phyloP scores from a whole-genome alignment of 2,113 vertebrate species.

The Poicephalus meyeri region DNA sequence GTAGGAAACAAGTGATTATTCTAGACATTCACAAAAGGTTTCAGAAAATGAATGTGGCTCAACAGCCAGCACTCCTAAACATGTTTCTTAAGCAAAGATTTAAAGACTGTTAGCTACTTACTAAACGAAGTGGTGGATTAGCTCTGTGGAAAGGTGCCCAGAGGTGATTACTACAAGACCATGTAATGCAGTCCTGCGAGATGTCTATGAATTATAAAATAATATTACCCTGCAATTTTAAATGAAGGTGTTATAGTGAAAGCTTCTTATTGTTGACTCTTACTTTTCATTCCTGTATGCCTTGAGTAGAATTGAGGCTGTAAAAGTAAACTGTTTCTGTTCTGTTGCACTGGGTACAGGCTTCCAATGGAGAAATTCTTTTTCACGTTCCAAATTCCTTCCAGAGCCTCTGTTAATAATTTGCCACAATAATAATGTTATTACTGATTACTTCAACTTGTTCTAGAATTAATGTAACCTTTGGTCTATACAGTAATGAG shows the following conservation, averaged over 20 bases:
- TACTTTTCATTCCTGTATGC: conserved; percentile 73
- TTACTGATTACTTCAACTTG: not conserved
- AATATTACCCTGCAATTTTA: not conserved
- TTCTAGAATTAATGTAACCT: not conserved
- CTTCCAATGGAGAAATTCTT: conserved; percentile 62
- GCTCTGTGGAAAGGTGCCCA: not conserved
- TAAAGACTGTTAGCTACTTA: not conserved
- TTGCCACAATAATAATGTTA: conserved; percentile 24
- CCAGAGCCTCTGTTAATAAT: conserved; percentile 71
- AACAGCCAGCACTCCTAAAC: not conserved
- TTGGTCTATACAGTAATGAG: not conserved
- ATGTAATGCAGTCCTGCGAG: not conserved
- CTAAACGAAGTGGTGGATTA: not conserved
- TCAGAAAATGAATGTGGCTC: not conserved
- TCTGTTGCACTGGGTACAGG: conserved; percentile 36
- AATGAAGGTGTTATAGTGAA: not conserved
- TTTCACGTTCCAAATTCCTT: conserved; percentile 71
- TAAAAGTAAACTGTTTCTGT: conserved; percentile 59
- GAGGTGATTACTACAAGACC: not conserved
- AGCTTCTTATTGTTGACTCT: not conserved
- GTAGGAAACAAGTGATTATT: not conserved
- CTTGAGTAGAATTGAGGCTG: conserved; percentile 77
- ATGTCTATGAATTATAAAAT: not conserved
- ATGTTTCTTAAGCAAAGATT: not conserved
- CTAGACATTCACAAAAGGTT: not conserved